Evolutionary conservation across 2,888 invertebrate genomes (phyloP), one percentile per base, ranked within the genome.

Genomic region (Diloba caeruleocephala): DNA sequence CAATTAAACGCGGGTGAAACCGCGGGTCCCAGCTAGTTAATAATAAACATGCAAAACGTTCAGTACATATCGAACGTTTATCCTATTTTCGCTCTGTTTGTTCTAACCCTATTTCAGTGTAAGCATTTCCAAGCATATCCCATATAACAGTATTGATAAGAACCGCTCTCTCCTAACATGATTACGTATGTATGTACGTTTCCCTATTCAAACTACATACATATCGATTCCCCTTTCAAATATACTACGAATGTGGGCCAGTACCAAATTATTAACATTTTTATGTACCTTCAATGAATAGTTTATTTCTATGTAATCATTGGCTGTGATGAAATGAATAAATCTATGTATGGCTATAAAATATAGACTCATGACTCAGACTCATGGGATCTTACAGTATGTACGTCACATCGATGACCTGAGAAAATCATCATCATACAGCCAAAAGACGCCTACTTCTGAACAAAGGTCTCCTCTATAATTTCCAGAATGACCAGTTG

Each of bases 91-190:
- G 8, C 38, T 21, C 15, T 52, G 51, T 62, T 63, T 54, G 53
- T 59, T 50, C 60, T 41, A 38, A 32, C 41, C 65, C 59, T 59
- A 51, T 49, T 59, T 48, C 25, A 21, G 37, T 56, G 51, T 60
- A 61, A 63, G 53, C 56, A 66, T 62, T 65, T 43, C 33, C 54
- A 68, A 60, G 55, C 56, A 71, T 73, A 55, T 61, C 39, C 52
- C 61, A 66, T 62, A 52, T 57, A 59, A 54, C 39, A 34, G 38
- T 55, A 65, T 68, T 62, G 68, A 73, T 63, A 55, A 63, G 61
- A 68, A 61, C 58, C 41, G 25, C 53, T 45, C 34, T 50, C 39
- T 41, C 37, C 21, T 21, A 7, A 21, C 41, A 29, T 9, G 45
- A 53, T 66, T 71, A 59, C 59, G 51, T 59, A 62, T 60, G 66